A percentile compares a stretch with the other conserved stretches of the same genome.
Conservation (phyloP, 35 echinoderm and acorn worm genomes). For the Apostichopus californicus region DNA sequence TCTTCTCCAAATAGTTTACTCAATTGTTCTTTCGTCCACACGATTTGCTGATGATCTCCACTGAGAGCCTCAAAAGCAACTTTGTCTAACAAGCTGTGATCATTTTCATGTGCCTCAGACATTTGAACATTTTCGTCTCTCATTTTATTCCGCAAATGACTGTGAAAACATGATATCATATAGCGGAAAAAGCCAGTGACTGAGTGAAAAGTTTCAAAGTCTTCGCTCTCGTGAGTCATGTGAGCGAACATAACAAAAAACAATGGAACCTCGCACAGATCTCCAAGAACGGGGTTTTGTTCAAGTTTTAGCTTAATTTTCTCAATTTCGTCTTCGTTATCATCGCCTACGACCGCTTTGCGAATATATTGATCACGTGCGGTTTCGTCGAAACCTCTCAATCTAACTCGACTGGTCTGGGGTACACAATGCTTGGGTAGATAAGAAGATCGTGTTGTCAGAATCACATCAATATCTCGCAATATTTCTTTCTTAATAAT, state of each 20-base stretch:
- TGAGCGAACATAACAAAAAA: too few relatives aligned
- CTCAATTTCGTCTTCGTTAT: background rate
- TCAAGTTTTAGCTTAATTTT: background rate
- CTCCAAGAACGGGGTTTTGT: too few relatives aligned
- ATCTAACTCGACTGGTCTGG: background rate
- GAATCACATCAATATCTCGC: too few relatives aligned
- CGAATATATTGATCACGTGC: background rate
- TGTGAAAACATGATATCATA: constrained; percentile 19
- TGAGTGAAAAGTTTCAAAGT: background rate
- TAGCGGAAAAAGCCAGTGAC: background rate
- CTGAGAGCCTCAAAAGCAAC: background rate
- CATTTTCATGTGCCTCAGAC: background rate
- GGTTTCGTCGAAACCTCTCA: background rate
- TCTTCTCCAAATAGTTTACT: too few relatives aligned
- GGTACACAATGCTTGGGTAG: background rate
- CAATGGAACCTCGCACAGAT: too few relatives aligned
- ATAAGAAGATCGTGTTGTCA: background rate
- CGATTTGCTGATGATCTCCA: too few relatives aligned
- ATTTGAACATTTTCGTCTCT: background rate
- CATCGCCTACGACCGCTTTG: background rate
- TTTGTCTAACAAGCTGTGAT: constrained; percentile 7
- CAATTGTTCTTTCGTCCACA: too few relatives aligned
- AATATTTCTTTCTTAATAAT: too few relatives aligned
- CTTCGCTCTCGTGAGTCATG: too few relatives aligned
- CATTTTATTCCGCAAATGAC: constrained; percentile 21